These are phyloP conservation scores for Oceanodroma leucorhoa DNA, from an alignment of 2,797 vertebrate genomes.

Conservation along the genomic window DNA sequence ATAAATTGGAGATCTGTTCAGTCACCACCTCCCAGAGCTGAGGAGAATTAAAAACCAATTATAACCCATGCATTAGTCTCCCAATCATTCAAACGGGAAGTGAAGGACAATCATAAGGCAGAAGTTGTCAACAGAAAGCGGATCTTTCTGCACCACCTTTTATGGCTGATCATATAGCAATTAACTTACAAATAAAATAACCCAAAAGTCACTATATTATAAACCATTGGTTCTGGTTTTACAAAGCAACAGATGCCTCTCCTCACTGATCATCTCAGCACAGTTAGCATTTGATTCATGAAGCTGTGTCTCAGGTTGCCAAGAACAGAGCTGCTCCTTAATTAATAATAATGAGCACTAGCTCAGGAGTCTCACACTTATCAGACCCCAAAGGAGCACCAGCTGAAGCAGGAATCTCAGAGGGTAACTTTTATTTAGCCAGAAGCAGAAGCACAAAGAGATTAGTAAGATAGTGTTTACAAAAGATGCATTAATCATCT, in stretches of 20 bases:
- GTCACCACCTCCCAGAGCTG: not conserved
- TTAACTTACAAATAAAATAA: constrained; percentile 7
- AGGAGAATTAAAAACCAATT: constrained; percentile 52
- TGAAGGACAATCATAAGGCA: not conserved
- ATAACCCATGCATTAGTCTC: constrained; percentile 5
- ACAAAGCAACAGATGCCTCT: not conserved
- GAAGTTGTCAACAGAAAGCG: not conserved
- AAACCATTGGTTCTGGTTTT: not conserved
- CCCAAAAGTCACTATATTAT: not conserved
- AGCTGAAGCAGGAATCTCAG: constrained; percentile 4
- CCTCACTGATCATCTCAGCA: constrained; percentile 20
- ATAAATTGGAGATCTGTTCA: not conserved
- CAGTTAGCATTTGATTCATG: constrained; percentile 23
- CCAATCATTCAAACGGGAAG: not conserved
- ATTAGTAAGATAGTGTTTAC: not conserved
- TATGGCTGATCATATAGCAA: not conserved
- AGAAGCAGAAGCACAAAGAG: not conserved
- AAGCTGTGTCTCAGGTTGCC: constrained; percentile 2
- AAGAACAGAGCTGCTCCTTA: constrained; percentile 21
- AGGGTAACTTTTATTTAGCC: not conserved
- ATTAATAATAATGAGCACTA: constrained; percentile 52
- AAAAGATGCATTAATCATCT: not conserved
- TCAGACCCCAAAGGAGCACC: not conserved
- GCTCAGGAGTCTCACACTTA: constrained; percentile 5
- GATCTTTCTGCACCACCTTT: not conserved